Percentiles rank a stretch among this genome's conserved stretches.
Conservation (phyloP, 2,113 vertebrate genomes). For the Upupa epops region DNA sequence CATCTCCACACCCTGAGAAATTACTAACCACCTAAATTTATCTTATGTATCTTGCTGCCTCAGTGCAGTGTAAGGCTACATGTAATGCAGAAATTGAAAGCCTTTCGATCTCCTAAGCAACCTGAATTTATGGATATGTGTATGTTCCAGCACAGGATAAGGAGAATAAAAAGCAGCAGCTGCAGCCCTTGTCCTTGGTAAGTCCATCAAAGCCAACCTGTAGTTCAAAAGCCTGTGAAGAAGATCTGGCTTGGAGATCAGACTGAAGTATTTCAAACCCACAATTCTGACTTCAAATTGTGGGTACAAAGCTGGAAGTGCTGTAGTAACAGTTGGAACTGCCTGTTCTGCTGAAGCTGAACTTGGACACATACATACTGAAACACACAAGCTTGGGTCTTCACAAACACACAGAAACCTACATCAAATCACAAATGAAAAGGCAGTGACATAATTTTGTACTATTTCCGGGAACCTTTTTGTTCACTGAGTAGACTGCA, state of each 20-base stretch:
- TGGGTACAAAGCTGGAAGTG: neutral
- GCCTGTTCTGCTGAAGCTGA: neutral
- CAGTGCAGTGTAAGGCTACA: neutral
- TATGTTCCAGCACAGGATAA: neutral
- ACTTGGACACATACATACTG: neutral
- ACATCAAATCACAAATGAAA: neutral
- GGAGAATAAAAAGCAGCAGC: neutral
- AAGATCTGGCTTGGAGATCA: neutral
- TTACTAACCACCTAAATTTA: neutral
- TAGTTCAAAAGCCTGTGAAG: neutral
- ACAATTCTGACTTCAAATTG: neutral
- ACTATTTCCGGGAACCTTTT: neutral
- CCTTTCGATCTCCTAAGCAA: neutral
- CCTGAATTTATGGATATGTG: neutral
- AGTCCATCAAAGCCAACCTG: neutral
- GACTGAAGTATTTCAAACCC: neutral
- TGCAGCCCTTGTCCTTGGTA: neutral
- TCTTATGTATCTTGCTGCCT: too few relatives aligned
- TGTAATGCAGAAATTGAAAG: neutral
- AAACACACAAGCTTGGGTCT: neutral
- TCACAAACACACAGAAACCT: neutral
- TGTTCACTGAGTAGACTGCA: neutral
- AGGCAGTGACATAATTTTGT: neutral
- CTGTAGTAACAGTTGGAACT: neutral
- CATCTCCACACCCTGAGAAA: neutral